Conservation (phyloP, 2,797 vertebrate species). For the Acipenser oxyrinchus region DNA sequence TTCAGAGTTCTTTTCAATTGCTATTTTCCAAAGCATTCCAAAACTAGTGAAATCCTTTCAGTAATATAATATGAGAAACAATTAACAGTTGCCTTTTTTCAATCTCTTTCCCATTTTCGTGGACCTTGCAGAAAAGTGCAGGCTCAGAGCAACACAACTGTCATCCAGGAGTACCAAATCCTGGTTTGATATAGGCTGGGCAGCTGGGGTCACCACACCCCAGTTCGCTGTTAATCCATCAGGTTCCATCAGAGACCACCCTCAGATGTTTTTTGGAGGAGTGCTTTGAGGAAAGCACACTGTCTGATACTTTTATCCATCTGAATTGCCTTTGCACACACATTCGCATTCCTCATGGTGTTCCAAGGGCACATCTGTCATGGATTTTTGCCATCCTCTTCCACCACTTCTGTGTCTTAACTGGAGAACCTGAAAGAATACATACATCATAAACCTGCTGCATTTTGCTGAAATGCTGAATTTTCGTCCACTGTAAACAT, state of each 20-base stretch:
- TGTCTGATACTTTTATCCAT: slow-evolving; percentile 52
- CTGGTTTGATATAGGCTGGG: not conserved
- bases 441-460: too few species aligned
- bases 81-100: slow-evolving; percentile 21
- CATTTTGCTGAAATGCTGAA: too few species aligned
- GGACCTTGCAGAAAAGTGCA: not conserved
- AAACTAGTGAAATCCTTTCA: slow-evolving; percentile 20
- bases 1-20: not conserved
- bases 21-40: slow-evolving; percentile 40
- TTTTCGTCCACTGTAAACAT: too few species aligned
- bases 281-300: slow-evolving; percentile 32
- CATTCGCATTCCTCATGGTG: slow-evolving; percentile 95
- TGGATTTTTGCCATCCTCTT: slow-evolving; percentile 79
- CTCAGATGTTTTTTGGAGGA: not conserved
- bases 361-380: slow-evolving; percentile 87
- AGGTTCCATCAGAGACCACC: not conserved
- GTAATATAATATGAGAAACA: not conserved
- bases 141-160: not conserved
- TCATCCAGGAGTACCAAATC: not conserved
- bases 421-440: slow-evolving; percentile 74
- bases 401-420: slow-evolving; percentile 78
- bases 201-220: not conserved
- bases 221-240: not conserved
- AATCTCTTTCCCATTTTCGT: slow-evolving; percentile 18
- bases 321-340: slow-evolving; percentile 77